phyloP scores from a whole-genome alignment of 2,113 vertebrate species.

The Gymnarchus niloticus region DNA sequence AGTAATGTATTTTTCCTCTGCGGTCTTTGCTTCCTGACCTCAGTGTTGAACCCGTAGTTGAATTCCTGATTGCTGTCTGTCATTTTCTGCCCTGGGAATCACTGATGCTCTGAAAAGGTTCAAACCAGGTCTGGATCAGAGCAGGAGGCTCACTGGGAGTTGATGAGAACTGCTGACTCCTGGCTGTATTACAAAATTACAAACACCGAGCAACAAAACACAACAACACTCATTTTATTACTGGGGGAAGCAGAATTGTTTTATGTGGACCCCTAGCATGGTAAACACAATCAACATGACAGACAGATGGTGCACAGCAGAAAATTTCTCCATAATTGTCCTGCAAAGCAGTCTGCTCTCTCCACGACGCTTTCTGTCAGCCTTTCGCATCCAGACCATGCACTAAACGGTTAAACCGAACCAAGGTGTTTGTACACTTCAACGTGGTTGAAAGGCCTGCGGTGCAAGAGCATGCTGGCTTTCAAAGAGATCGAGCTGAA shows the following conservation, averaged over 20 bases:
- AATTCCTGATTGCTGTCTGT: neutral
- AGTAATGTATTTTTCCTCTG: neutral
- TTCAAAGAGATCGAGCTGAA: neutral
- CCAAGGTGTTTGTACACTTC: neutral
- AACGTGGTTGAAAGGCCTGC: neutral
- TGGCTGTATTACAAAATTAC: neutral
- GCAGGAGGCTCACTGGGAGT: neutral
- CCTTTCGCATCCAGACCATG: neutral
- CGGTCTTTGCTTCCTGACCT: neutral
- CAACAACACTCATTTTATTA: neutral
- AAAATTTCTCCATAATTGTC: neutral
- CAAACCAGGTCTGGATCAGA: neutral
- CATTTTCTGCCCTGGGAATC: neutral
- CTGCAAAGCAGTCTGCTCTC: neutral
- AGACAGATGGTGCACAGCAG: neutral
- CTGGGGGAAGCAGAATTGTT: neutral
- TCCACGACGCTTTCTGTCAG: neutral
- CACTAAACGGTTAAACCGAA: neutral
- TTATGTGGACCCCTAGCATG: neutral
- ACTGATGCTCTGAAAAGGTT: neutral
- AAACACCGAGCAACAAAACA: neutral
- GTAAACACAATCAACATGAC: conserved; percentile 1
- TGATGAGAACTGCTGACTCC: neutral
- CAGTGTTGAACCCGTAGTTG: neutral
- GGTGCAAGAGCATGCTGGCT: neutral